phyloP scores from a whole-genome alignment of 2,113 vertebrate species.

The Eubucco bourcierii region DNA sequence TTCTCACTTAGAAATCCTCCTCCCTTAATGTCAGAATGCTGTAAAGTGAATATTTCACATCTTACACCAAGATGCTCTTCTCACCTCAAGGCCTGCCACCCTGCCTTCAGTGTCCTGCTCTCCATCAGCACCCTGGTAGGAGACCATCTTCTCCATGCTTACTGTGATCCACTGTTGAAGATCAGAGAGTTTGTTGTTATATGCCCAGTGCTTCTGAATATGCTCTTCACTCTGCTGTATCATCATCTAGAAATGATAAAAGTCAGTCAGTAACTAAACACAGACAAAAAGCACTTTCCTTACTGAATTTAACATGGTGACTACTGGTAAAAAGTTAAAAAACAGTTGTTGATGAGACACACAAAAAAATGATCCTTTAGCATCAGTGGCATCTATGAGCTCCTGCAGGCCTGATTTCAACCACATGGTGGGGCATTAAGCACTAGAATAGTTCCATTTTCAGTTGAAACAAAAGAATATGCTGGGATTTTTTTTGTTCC shows the following conservation, averaged over 20 bases:
- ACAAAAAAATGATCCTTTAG: neutral
- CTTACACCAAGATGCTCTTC: neutral
- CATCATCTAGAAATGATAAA: constrained; percentile 48
- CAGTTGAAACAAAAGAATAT: neutral
- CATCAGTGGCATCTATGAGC: neutral
- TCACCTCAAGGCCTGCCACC: constrained; percentile 82
- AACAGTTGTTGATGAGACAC: neutral
- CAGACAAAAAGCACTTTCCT: neutral
- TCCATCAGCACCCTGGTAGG: constrained; percentile 52
- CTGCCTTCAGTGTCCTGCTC: constrained; percentile 66
- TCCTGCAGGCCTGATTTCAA: neutral
- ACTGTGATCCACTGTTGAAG: constrained; percentile 83
- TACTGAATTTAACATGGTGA: neutral
- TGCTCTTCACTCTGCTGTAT: constrained; percentile 66
- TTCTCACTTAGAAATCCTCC: neutral
- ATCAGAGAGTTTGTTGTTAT: constrained; percentile 79
- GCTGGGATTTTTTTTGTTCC: neutral
- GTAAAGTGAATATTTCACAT: neutral
- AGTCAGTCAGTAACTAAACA: neutral
- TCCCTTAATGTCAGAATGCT: neutral
- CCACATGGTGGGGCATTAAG: constrained; percentile 39
- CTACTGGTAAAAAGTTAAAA: neutral
- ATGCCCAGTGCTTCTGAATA: constrained; percentile 78
- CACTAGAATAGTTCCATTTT: neutral
- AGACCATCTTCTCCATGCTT: constrained; percentile 79